Conservation (phyloP, 1,140 invertebrate genomes). For the Bicyclus anynana region DNA sequence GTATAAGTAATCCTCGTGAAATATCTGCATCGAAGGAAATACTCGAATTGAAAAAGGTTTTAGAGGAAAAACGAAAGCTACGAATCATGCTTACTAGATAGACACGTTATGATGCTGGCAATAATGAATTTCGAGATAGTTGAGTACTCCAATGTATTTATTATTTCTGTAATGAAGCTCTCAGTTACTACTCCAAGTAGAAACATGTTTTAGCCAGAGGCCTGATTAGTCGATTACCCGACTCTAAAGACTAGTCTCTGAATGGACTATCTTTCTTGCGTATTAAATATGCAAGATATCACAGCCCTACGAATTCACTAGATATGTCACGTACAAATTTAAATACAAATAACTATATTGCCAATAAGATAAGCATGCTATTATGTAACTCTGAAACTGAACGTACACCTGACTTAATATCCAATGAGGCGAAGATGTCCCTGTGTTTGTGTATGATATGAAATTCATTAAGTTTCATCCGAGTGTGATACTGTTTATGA, state of each 20-base stretch:
- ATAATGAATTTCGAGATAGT: background rate
- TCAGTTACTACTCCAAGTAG: too few species aligned
- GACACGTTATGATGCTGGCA: background rate
- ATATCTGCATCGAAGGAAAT: slow-evolving; percentile 47
- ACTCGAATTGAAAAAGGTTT: slow-evolving; percentile 49
- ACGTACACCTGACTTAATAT: too few species aligned
- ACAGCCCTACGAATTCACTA: background rate
- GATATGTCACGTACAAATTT: slow-evolving; percentile 1
- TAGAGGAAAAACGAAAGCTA: slow-evolving; percentile 54
- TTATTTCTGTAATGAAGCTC: too few species aligned
- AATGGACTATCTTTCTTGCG: too few species aligned
- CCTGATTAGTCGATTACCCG: background rate
- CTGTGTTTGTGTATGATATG: too few species aligned
- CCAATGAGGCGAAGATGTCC: too few species aligned
- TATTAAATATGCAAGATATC: slow-evolving; percentile 5
- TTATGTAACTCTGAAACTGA: background rate
- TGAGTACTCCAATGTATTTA: background rate
- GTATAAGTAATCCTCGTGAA: slow-evolving; percentile 15
- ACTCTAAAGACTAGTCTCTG: background rate
- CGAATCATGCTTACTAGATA: slow-evolving; percentile 27
- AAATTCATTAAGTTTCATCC: too few species aligned
- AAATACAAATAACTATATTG: background rate
- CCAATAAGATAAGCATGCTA: background rate
- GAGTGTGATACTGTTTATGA: too few species aligned
- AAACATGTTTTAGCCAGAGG: background rate